Evolutionary conservation across 2,888 invertebrate genomes (phyloP).

Genomic region (Amiota minor): DNA sequence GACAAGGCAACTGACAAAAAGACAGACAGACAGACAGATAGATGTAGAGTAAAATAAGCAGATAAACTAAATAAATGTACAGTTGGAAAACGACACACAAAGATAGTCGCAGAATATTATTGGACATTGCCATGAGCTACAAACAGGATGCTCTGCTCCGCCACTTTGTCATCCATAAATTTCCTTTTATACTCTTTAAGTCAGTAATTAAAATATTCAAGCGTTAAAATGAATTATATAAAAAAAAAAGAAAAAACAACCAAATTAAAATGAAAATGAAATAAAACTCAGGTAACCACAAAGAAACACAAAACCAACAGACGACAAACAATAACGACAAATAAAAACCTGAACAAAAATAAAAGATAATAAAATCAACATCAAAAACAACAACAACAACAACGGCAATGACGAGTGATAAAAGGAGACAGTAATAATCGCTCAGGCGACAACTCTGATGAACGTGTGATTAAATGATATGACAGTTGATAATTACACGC

Average conservation of each 20-base stretch:
- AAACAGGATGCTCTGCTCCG: constrained; percentile 4
- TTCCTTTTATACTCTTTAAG: neutral
- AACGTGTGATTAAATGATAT: constrained; percentile 27
- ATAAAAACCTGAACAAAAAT: neutral
- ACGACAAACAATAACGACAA: too few species aligned
- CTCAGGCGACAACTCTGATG: constrained; percentile 7
- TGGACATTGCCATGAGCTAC: neutral
- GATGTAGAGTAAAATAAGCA: neutral
- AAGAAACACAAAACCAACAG: too few species aligned
- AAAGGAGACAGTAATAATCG: constrained; percentile 13
- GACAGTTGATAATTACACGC: constrained; percentile 23
- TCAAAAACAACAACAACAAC: too few species aligned
- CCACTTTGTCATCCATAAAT: too few species aligned
- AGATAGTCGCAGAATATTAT: too few species aligned
- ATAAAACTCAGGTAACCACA: too few species aligned
- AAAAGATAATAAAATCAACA: neutral
- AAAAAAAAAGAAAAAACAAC: neutral
- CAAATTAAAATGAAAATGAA: neutral
- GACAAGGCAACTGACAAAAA: neutral
- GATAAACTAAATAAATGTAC: too few species aligned
- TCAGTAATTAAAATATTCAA: constrained; percentile 34
- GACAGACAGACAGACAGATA: neutral
- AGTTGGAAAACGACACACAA: too few species aligned
- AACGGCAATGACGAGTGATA: neutral
- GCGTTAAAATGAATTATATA: neutral